Percentiles rank a stretch among this genome's conserved stretches.
phyloP scores from a whole-genome alignment of 2,113 vertebrate genomes.

The Tympanuchus pallidicinctus region DNA sequence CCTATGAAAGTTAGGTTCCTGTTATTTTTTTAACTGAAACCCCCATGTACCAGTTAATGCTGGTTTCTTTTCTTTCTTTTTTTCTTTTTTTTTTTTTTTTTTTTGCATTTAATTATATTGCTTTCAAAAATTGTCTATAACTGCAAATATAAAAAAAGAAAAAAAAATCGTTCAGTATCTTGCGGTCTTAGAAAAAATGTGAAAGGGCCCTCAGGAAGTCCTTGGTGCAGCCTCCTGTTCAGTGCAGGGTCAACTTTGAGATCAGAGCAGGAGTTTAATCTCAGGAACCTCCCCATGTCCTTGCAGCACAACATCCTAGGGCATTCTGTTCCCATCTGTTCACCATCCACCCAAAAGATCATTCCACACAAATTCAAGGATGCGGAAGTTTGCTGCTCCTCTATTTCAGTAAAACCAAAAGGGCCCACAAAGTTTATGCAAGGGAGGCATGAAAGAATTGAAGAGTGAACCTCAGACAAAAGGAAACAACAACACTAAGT shows the following conservation, averaged over 20 bases:
- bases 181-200: neutral
- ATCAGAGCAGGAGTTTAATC: fast-evolving
- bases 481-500: neutral
- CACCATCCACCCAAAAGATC: neutral
- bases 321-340: neutral
- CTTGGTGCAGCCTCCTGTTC: neutral
- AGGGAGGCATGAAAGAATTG: neutral
- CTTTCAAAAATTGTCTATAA: neutral
- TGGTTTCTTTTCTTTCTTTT: neutral
- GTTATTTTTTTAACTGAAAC: neutral
- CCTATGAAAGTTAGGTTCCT: neutral
- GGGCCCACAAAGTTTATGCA: neutral
- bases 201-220: neutral
- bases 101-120: neutral
- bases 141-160: neutral
- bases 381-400: neutral
- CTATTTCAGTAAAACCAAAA: neutral
- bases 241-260: neutral
- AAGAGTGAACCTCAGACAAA: neutral
- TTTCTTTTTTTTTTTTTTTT: neutral
- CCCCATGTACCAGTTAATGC: neutral
- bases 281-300: neutral
- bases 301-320: neutral
- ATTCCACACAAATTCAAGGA: neutral
- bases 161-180: neutral